phyloP scores from a whole-genome alignment of 2,888 invertebrate species.

The Ectemnius continuus region DNA sequence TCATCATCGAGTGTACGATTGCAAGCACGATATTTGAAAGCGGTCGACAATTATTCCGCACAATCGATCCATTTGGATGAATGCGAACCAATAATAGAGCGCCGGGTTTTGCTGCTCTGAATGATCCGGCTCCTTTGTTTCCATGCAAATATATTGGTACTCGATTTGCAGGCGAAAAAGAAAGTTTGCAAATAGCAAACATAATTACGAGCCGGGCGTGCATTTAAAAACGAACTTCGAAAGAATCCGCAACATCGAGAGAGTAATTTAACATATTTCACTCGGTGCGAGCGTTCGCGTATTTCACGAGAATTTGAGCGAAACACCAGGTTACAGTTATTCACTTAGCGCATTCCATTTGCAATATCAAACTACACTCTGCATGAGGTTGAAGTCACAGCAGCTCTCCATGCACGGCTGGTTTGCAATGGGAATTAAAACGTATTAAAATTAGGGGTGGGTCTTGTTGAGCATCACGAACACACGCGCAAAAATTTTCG shows the following conservation, averaged over 20 bases:
- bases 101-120: not conserved
- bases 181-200: no score
- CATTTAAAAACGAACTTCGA: no score
- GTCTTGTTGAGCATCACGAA: conserved; percentile 17
- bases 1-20: conserved; percentile 39
- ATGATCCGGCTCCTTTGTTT: conserved; percentile 16
- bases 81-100: conserved; percentile 21
- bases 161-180: no score
- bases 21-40: conserved; percentile 40
- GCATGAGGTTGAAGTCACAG: not conserved
- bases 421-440: conserved; percentile 20
- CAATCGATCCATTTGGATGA: conserved; percentile 43
- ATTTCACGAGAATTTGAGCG: conserved; percentile 24
- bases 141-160: conserved; percentile 25
- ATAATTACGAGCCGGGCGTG: no score
- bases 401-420: not conserved
- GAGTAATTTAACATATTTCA: no score
- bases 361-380: no score
- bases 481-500: conserved; percentile 14
- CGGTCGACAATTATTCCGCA: conserved; percentile 50
- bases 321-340: conserved; percentile 4
- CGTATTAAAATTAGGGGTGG: not conserved
- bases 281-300: no score
- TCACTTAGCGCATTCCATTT: no score
- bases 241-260: no score